A percentile compares a stretch with the other conserved stretches of the same genome.
phyloP scores from a whole-genome alignment of 92 coral and sea anemone genomes.

The Siderastrea siderea region DNA sequence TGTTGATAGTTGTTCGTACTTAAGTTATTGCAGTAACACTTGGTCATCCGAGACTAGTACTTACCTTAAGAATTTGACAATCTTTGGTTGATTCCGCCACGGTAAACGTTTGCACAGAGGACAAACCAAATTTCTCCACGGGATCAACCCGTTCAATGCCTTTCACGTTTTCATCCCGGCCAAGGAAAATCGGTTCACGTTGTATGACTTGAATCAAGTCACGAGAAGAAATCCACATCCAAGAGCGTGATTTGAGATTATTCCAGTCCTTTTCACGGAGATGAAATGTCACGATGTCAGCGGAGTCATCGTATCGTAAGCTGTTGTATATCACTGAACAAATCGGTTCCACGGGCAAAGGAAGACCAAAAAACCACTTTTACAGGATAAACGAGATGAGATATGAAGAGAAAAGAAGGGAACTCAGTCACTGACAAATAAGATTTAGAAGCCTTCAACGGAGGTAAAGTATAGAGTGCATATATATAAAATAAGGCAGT shows the following conservation, averaged over 20 bases:
- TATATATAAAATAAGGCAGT: too few species aligned
- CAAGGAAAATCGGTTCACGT: slow-evolving; percentile 15
- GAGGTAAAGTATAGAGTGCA: too few species aligned
- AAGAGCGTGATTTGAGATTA: slow-evolving; percentile 21
- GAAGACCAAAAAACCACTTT: slow-evolving; percentile 3
- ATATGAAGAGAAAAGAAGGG: background rate
- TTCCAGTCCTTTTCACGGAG: slow-evolving; percentile 62
- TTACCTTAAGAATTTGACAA: slow-evolving; percentile 38
- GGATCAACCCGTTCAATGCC: slow-evolving; percentile 40
- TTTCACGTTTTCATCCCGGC: background rate
- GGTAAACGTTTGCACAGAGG: slow-evolving; percentile 40
- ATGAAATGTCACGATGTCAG: slow-evolving; percentile 51
- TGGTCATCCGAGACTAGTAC: background rate
- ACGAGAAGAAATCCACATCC: slow-evolving; percentile 15
- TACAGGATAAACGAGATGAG: background rate
- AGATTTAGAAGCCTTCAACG: too few species aligned
- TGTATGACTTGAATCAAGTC: background rate
- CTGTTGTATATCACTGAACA: slow-evolving; percentile 55
- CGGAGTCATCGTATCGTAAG: slow-evolving; percentile 50
- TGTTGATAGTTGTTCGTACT: too few species aligned
- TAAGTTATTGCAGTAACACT: background rate
- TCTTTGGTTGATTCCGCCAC: background rate
- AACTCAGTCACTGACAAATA: background rate
- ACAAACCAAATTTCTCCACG: slow-evolving; percentile 47
- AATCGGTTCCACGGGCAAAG: background rate